Evolutionary conservation across 1,140 invertebrate species (phyloP), one percentile per base, ranked within the genome.

Genomic region (Drosophila yakuba): DNA sequence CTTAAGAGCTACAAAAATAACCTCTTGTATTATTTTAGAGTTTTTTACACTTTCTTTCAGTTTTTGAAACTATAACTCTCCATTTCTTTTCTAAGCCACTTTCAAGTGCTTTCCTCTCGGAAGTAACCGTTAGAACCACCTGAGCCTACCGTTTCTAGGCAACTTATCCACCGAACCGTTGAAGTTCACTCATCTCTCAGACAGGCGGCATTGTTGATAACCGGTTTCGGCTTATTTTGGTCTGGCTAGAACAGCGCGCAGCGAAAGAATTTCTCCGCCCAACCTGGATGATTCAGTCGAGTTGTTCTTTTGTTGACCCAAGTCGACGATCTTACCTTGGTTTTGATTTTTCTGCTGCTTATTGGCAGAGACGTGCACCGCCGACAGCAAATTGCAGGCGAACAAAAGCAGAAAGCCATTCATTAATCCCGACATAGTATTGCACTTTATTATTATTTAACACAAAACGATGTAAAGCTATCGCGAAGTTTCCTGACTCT

Each of bases 161-260:
- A 44, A n/a, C 91, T 75, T 94, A 93, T 86, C 81, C 38, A 81
- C 66, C 32, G 44, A 59, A 50, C 25, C 52, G 59, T 41, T 44
- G 12, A 66, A 74, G 58, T 68, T 74, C 59, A 74, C 63, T 58
- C 32, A 45, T 66, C 62, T 63, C 59, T 25, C 39, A 57, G 69
- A 43, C 50, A 44, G 43, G 59, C 56, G 44, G 54, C 54, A 47
- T 52, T 54, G 35, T 44, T 38, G 38, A 11, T 17, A 86, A 86
- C 82, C 83, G 83, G 82, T 86, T 86, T 60, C 12, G 38, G 43
- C 82, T 68, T 86, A 58, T 83, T 82, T 79, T 76, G 55, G 71
- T 56, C 63, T 63, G 79, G 41, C 66, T 78, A 83, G 83, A 86
- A 89, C 45, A 48, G 45, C 43, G 36, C 7, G 43, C 36, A 39